phyloP scores from a whole-genome alignment of 2,113 vertebrate species.

The Serinus canaria region DNA sequence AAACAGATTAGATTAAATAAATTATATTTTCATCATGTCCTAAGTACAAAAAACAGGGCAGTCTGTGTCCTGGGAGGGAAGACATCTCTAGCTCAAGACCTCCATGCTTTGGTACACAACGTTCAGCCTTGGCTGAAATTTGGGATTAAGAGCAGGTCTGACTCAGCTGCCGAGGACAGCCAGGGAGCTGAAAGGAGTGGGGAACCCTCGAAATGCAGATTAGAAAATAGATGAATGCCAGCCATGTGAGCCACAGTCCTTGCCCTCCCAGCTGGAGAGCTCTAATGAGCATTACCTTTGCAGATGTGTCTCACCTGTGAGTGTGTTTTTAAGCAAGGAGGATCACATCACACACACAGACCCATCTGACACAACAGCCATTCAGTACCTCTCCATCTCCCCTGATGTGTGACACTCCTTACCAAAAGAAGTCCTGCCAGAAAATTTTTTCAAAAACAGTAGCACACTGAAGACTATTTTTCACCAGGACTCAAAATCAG shows the following conservation, averaged over 20 bases:
- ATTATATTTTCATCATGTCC: background rate
- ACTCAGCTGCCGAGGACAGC: fast-evolving
- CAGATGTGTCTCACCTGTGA: background rate
- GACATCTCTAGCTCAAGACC: background rate
- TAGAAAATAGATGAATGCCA: background rate
- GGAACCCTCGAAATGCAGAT: background rate
- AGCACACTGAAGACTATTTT: background rate
- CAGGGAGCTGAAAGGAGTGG: background rate
- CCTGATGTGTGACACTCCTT: background rate
- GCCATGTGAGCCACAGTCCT: background rate
- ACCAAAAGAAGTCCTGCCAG: background rate
- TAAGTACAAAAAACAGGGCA: background rate
- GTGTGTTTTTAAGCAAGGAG: background rate
- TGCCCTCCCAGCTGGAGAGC: background rate
- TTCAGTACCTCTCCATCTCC: background rate
- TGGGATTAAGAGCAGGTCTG: background rate
- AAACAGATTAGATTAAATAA: background rate
- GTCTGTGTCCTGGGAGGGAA: background rate
- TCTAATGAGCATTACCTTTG: background rate
- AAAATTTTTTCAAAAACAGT: background rate
- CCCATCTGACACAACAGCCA: background rate
- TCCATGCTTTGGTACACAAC: background rate
- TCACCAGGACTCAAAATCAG: background rate
- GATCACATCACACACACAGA: background rate
- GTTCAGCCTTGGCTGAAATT: background rate